These are phyloP conservation scores for Leptinotarsa rubiginosa DNA, from an alignment of 2,888 invertebrate species.

Conservation along the genomic window DNA sequence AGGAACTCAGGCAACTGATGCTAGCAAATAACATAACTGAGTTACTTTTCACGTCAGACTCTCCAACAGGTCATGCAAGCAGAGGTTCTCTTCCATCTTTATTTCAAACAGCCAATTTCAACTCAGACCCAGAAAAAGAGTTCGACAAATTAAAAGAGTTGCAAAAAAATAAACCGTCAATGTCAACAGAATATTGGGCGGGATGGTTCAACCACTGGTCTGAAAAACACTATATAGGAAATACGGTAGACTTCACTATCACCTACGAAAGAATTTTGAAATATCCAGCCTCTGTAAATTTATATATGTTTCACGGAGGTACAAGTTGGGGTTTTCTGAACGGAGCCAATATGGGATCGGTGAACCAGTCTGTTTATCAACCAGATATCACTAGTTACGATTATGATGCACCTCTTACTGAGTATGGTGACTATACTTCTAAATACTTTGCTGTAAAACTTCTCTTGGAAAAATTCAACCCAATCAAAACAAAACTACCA, in stretches of 20 bases:
- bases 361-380: conserved; percentile 41
- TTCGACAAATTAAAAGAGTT: conserved; percentile 63
- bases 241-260: conserved; percentile 43
- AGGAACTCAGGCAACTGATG: conserved; percentile 61
- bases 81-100: conserved; percentile 53
- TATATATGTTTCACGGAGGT: conserved; percentile 95
- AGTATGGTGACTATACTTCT: conserved; percentile 88
- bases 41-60: conserved; percentile 70
- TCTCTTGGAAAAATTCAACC: conserved; percentile 60
- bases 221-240: conserved; percentile 54
- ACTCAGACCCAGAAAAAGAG: conserved; percentile 62
- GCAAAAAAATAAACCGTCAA: conserved; percentile 67
- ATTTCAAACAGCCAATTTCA: conserved; percentile 65
- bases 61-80: conserved; percentile 49
- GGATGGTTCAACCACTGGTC: conserved; percentile 74
- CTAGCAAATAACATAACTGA: conserved; percentile 63
- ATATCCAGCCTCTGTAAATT: conserved; percentile 76
- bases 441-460: conserved; percentile 78
- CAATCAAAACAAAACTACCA: conserved; percentile 31
- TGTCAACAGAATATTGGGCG: conserved; percentile 71
- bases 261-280: conserved; percentile 47
- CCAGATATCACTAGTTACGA: conserved; percentile 70
- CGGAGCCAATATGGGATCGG: conserved; percentile 52
- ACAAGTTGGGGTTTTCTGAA: conserved; percentile 82
- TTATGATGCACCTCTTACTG: conserved; percentile 89